Conservation (phyloP, 2,113 vertebrate genomes). For the Leucopternis melanops region DNA sequence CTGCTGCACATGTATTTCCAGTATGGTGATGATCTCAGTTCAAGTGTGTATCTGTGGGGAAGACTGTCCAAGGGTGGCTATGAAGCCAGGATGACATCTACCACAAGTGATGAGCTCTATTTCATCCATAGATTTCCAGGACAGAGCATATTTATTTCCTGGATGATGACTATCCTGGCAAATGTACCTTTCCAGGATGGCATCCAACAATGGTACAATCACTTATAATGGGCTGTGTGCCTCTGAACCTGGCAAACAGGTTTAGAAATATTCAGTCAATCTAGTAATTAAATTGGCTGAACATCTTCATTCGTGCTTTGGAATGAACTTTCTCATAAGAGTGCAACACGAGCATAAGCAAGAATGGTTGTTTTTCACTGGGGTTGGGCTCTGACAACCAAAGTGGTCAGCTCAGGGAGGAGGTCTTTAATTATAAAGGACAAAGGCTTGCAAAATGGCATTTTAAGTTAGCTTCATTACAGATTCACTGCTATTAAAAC, state of each 20-base stretch:
- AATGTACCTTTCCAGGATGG: conserved; percentile 7
- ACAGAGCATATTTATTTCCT: conserved; percentile 50
- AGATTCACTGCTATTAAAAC: not conserved
- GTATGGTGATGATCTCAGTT: not conserved
- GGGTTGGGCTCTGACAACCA: not conserved
- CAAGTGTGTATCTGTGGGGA: not conserved
- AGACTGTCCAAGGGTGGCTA: not conserved
- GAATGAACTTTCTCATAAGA: conserved; percentile 1
- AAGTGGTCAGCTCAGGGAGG: not conserved
- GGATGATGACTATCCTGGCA: conserved; percentile 35
- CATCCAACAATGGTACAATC: conserved; percentile 20
- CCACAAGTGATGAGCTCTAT: not conserved
- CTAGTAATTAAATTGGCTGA: conserved; percentile 57
- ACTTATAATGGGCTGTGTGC: not conserved
- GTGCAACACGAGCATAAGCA: not conserved
- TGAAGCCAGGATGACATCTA: conserved; percentile 3
- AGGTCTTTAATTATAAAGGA: not conserved
- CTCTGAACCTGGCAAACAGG: conserved; percentile 19
- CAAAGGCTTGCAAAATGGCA: not conserved
- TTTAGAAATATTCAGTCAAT: conserved; percentile 39
- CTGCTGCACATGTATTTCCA: not conserved
- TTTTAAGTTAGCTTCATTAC: not conserved
- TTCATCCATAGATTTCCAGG: conserved; percentile 40
- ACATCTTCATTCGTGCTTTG: conserved; percentile 12
- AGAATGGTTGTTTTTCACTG: not conserved